These are phyloP conservation scores for Pachyuromys duprasi DNA, from an alignment of 2,797 vertebrate species.

Conservation along the genomic window DNA sequence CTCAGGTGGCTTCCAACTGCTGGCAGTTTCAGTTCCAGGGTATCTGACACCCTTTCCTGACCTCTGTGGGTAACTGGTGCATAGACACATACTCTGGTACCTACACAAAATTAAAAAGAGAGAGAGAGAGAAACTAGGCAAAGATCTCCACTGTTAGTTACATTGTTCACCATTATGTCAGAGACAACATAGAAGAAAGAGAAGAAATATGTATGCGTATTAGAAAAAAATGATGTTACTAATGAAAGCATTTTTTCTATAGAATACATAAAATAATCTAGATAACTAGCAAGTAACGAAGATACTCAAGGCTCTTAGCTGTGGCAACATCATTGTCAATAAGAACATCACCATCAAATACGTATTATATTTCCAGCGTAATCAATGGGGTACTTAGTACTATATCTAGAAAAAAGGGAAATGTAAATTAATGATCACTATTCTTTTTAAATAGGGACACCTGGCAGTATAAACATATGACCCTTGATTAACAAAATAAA, in stretches of 20 bases:
- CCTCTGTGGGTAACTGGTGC: background rate
- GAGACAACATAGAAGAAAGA: background rate
- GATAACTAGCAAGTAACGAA: background rate
- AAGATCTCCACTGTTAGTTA: background rate
- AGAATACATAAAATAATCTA: background rate
- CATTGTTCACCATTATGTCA: background rate
- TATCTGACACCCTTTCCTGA: background rate
- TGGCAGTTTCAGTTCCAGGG: background rate
- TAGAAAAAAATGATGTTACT: background rate
- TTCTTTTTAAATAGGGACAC: background rate
- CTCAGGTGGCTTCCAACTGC: background rate
- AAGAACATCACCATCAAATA: background rate
- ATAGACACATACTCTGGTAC: background rate
- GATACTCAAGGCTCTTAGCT: background rate
- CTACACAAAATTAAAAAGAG: background rate
- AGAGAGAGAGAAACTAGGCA: background rate
- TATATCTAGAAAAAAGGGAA: conserved; percentile 5
- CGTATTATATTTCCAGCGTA: background rate
- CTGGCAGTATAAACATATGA: conserved; percentile 1
- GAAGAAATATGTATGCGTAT: background rate
- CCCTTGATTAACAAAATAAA: background rate
- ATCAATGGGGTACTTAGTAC: background rate
- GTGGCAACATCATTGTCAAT: background rate
- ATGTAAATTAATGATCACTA: conserved; percentile 30
- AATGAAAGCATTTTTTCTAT: background rate